Evolutionary conservation across 2,113 vertebrate species (phyloP), one percentile per base, ranked within the genome.

Genomic region (Prietella phreatophila): DNA sequence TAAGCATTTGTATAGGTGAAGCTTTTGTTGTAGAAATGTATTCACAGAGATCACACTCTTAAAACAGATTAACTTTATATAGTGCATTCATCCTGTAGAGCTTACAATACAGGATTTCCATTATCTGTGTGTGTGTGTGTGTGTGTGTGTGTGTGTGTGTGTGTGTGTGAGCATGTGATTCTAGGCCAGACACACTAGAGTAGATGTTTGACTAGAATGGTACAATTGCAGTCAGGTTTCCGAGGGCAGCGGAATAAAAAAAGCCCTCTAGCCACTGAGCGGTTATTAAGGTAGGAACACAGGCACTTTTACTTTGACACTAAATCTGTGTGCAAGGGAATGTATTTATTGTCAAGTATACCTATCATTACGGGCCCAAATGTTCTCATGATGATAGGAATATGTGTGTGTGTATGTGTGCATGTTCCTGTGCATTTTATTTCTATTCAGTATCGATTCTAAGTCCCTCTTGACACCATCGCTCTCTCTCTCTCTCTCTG

Each of bases 381-480:
- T 82, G 33, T 61, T 33, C 56, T 39, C 36, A 61, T 42, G 33
- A 27, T 15, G 20, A 82, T 39, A 39, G 55, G 30, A 81, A 81
- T 36, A 60, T 71, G 63, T 84, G 75, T 58, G 42, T 69, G 65
- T 27, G 71, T 79, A 58, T 36, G n/a, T 84, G 58, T 47, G 33
- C 56, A 25, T 85, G 63, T 55, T 25, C 39, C 6, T 71, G 50
- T 19, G 61, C 60, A 25, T 88, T 86, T 84, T 65, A 71, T 80
- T 84, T 88, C 39, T 61, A 87, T 73, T 82, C 84, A 47, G 73
- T 87, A 82, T 84, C 76, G 84, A 71, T 65, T 84, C n/a, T 69
- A 81, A 87, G 67, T 89, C 50, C 79, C 78, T 81, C 63, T 84
- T 76, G 73, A 88, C 87, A 82, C 42, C 25, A 86, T 78, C 58